Base-by-base conservation (phyloP, 2,888 invertebrate genomes). In the Drosophila kanekoi region DNA sequence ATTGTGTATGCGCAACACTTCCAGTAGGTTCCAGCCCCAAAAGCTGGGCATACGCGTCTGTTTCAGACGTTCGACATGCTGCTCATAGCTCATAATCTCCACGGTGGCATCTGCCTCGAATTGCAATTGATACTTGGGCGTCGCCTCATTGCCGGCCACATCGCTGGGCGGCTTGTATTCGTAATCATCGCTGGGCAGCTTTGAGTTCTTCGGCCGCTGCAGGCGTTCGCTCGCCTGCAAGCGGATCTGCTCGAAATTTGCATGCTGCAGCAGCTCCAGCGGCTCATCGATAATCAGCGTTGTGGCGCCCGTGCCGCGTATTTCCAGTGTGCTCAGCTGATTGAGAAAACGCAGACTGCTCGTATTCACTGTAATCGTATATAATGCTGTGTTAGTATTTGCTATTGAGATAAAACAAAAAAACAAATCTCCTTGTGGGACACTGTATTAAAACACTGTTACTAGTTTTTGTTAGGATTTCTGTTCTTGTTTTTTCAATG, bases 31-130 rank as follows among this genome's bases (percentile, higher is more conserved):
- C 92, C 92, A 92, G 9, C 92, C 92, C 76, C 89, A 91, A 59
- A 92, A 92, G 47, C 90, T 89, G 8, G 91, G 89, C 88, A 91
- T 90, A 20, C 91, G 90, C 6, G 93, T 91, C 79, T 93, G 92
- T 88, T 94, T 92, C 76, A 93, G 90, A 90, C 93, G 91, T 80
- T 94, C 93, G 70, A 94, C 93, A 81, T 95, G 95, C 48, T 94
- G 93, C 60, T 94, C 94, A 79, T 95, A 95, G 0, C 95, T 94
- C 35, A 95, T 87, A 44, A 95, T 93, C 83, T 94, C 94, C 1
- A 54, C 38, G 6, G 64, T 58, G 0, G 37, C 90, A 66, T 82
- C 73, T 3, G 81, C 64, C 32, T 86, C 75, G 35, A 90, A 82
- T 20, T 78, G 68, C n/a, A 89, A 28, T 18, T 78, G 72, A n/a